These are phyloP conservation scores for Alviniconcha strummeri DNA, from an alignment of 2,888 invertebrate genomes.

Conservation along the genomic window DNA sequence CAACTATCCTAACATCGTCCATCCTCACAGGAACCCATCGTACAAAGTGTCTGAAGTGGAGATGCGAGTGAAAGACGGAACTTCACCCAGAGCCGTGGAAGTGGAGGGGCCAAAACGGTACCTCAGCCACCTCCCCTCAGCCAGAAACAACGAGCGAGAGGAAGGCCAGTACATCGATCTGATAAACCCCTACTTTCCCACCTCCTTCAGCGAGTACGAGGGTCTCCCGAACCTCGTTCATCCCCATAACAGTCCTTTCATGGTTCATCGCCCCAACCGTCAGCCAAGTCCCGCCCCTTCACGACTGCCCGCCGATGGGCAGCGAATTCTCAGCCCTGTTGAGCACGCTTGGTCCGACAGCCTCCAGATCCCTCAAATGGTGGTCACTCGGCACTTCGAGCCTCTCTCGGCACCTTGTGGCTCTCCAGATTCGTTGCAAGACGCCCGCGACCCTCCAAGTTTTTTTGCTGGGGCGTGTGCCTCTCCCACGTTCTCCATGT, in stretches of 20 bases:
- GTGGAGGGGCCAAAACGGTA: background rate
- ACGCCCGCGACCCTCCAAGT: background rate
- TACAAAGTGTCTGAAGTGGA: too few relatives aligned
- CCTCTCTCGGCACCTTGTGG: background rate
- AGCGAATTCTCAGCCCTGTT: background rate
- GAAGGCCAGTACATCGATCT: background rate
- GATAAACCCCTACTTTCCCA: background rate
- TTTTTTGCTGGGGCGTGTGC: background rate
- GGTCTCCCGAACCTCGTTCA: constrained; percentile 17
- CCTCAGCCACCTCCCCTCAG: constrained; percentile 2
- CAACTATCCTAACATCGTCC: constrained; percentile 15
- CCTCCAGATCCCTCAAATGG: background rate
- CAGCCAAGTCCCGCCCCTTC: background rate
- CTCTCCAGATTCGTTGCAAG: too few relatives aligned
- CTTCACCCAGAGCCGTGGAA: background rate
- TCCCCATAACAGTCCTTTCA: background rate
- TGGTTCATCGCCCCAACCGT: background rate
- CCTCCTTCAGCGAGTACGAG: background rate
- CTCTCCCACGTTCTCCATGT: too few relatives aligned
- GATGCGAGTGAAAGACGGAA: background rate
- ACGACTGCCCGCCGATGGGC: too few relatives aligned
- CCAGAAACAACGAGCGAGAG: background rate
- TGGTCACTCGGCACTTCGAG: constrained; percentile 1
- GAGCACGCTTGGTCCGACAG: background rate
- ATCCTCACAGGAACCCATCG: background rate